Conservation (phyloP, 1,140 invertebrate genomes). For the Planococcus citri region DNA sequence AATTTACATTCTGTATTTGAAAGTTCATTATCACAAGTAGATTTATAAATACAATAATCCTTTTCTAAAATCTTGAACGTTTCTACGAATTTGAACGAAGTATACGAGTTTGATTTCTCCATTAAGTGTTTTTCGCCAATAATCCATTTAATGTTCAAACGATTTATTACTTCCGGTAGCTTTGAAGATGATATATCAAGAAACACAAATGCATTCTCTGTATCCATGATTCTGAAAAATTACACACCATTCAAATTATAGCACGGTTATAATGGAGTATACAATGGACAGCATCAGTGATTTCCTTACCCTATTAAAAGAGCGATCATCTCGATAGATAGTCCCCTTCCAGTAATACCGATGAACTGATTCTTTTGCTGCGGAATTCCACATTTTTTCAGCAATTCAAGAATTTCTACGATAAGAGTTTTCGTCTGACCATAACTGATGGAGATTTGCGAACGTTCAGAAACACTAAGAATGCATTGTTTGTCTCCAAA, state of each 20-base stretch:
- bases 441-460: background rate
- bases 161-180: background rate
- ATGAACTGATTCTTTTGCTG: background rate
- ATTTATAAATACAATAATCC: background rate
- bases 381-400: background rate
- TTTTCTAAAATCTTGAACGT: background rate
- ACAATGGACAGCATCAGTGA: background rate
- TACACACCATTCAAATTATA: background rate
- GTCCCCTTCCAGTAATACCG: background rate
- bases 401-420: background rate
- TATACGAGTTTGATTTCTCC: background rate
- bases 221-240: background rate
- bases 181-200: background rate
- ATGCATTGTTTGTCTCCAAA: background rate
- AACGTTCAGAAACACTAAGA: background rate
- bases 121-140: background rate
- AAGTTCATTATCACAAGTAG: background rate
- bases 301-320: background rate
- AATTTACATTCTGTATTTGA: background rate
- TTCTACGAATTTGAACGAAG: background rate
- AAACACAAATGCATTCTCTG: background rate
- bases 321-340: background rate
- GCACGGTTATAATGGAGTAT: background rate
- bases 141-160: background rate
- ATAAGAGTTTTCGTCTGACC: background rate